phyloP scores from a whole-genome alignment of 2,888 invertebrate genomes.

The Glomeris marginata region DNA sequence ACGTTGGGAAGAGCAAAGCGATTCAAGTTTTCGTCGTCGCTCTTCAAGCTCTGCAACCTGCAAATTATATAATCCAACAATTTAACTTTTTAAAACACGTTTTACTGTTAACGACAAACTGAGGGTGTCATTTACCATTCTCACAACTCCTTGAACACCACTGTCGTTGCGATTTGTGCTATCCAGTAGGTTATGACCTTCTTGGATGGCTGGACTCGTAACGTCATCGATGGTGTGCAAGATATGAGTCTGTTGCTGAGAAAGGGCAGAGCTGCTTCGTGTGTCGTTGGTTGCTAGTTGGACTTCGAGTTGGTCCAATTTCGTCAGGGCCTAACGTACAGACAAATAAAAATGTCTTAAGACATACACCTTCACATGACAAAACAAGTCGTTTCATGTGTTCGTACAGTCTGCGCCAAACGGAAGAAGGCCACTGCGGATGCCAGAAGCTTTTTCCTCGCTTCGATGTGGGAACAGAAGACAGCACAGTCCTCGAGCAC shows the following conservation, averaged over 20 bases:
- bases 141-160: constrained; percentile 41
- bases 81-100: not conserved
- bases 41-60: constrained; percentile 57
- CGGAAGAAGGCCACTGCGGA: constrained; percentile 56
- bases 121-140: no score
- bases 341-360: constrained; percentile 4
- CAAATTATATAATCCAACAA: not conserved
- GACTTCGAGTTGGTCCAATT: constrained; percentile 57
- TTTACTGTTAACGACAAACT: constrained; percentile 26
- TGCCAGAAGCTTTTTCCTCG: constrained; percentile 47
- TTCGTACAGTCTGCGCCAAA: constrained; percentile 45
- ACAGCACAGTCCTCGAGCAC: constrained; percentile 50
- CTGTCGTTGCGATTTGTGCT: constrained; percentile 43
- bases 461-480: constrained; percentile 53
- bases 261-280: constrained; percentile 47
- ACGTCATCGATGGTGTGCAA: constrained; percentile 48
- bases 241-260: constrained; percentile 49
- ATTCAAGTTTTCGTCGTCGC: constrained; percentile 47
- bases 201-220: constrained; percentile 47
- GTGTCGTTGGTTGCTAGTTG: constrained; percentile 47
- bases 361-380: not conserved
- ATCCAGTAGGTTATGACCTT: constrained; percentile 57
- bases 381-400: not conserved
- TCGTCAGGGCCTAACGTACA: constrained; percentile 43
- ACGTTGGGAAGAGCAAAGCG: constrained; percentile 47